phyloP scores from a whole-genome alignment of 2,797 vertebrate genomes.

The Pseudochirops cupreus region DNA sequence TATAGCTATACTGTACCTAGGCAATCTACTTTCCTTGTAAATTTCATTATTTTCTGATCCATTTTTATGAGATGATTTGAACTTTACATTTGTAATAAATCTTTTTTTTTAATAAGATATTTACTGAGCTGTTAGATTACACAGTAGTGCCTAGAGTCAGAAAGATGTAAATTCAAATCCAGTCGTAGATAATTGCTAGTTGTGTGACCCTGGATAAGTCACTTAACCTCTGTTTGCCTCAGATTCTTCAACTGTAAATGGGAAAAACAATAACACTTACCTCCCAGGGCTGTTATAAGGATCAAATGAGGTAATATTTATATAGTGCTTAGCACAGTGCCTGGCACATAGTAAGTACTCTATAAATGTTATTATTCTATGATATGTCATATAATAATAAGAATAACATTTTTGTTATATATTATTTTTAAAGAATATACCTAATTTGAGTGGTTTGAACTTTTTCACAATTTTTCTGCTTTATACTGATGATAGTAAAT shows the following conservation, averaged over 20 bases:
- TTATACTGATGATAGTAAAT: neutral
- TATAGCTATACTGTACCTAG: neutral
- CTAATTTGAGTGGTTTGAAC: conserved; percentile 14
- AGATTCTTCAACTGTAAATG: neutral
- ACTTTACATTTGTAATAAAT: neutral
- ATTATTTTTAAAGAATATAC: neutral
- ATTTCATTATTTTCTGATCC: conserved; percentile 11
- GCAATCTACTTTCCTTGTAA: neutral
- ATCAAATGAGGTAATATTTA: neutral
- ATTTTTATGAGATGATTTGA: conserved; percentile 35
- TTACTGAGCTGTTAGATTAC: neutral
- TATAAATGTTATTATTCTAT: neutral
- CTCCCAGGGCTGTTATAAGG: neutral
- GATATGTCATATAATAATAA: too few species aligned
- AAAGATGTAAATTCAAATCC: neutral
- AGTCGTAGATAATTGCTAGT: neutral
- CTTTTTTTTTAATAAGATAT: neutral
- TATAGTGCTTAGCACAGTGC: neutral
- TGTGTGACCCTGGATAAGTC: neutral
- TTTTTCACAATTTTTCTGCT: conserved; percentile 39
- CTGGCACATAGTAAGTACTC: neutral
- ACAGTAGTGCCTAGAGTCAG: neutral
- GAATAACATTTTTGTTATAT: neutral
- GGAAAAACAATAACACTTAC: neutral
- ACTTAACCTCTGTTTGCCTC: neutral